Conservation (phyloP, 2,113 vertebrate genomes). For the Lampris incognitus region DNA sequence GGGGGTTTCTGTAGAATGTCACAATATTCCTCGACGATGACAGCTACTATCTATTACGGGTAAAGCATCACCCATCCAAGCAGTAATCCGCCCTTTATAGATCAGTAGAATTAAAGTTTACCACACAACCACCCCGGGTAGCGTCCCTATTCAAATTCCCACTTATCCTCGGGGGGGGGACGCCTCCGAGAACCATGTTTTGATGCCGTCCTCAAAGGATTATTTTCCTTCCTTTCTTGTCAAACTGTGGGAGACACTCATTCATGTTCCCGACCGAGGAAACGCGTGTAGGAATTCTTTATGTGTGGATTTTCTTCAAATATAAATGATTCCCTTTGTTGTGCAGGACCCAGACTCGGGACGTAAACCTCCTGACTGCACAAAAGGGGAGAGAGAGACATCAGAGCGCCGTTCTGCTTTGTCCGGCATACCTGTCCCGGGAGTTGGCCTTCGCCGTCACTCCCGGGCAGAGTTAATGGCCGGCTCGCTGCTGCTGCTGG, state of each 20-base stretch:
- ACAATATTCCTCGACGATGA: too few species aligned
- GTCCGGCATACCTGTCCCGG: conserved; percentile 24
- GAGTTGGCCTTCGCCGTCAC: conserved; percentile 32
- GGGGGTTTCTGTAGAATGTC: too few species aligned
- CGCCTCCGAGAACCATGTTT: conserved; percentile 41
- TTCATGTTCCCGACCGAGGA: conserved; percentile 46
- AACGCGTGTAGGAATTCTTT: background rate
- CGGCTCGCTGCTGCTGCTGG: background rate
- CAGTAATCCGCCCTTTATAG: too few species aligned
- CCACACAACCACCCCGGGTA: conserved; percentile 12
- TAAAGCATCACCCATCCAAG: too few species aligned
- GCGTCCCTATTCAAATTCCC: conserved; percentile 16
- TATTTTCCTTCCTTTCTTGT: conserved; percentile 20
- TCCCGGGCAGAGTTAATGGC: conserved; percentile 44
- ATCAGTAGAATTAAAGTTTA: conserved; percentile 1
- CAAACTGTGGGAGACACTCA: conserved; percentile 13
- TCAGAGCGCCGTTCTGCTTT: conserved; percentile 26
- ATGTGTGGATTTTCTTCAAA: conserved; percentile 13
- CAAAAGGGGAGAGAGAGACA: conserved; percentile 12
- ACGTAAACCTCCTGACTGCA: background rate
- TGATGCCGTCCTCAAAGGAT: conserved; percentile 37
- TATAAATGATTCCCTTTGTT: conserved; percentile 39
- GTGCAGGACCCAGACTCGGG: background rate
- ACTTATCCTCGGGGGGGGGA: conserved; percentile 44
- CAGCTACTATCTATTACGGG: too few species aligned